phyloP scores from a whole-genome alignment of 2,888 invertebrate genomes.

The Amphipyra tragopoginis region DNA sequence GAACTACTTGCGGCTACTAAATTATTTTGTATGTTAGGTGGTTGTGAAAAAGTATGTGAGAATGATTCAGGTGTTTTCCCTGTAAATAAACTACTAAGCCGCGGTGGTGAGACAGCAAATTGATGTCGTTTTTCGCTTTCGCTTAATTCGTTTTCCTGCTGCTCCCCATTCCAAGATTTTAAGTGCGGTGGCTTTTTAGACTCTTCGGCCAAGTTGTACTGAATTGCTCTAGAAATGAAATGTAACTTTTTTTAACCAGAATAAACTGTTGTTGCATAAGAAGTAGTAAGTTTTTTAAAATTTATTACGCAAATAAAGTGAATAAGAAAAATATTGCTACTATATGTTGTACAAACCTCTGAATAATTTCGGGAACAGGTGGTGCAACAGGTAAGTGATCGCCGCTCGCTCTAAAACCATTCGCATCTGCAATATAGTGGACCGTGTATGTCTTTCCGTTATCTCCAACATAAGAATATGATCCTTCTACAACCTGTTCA shows the following conservation, averaged over 20 bases:
- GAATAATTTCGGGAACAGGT: conserved; percentile 93
- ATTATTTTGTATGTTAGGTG: conserved; percentile 74
- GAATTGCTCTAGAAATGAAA: conserved; percentile 75
- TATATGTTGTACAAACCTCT: conserved; percentile 77
- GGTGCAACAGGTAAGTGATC: conserved; percentile 94
- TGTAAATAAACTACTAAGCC: conserved; percentile 76
- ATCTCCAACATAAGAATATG: conserved; percentile 91
- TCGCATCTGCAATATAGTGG: conserved; percentile 93
- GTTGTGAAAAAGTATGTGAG: conserved; percentile 78
- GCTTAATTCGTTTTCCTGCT: conserved; percentile 71
- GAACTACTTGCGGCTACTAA: conserved; percentile 74
- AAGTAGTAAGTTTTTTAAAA: too few species aligned
- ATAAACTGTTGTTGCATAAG: neutral
- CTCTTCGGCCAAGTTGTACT: conserved; percentile 87
- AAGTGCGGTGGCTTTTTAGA: conserved; percentile 80
- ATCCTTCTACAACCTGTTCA: conserved; percentile 91
- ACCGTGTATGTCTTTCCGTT: conserved; percentile 91
- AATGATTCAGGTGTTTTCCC: conserved; percentile 87
- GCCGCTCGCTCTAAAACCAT: conserved; percentile 94
- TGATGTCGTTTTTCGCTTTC: conserved; percentile 69
- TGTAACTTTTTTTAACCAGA: neutral
- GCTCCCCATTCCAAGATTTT: conserved; percentile 78
- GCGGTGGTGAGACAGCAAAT: conserved; percentile 66
- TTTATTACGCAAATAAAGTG: too few species aligned
- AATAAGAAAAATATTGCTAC: neutral